These are phyloP conservation scores for Ochotona princeps DNA, from an alignment of 2,113 vertebrate species.

Conservation along the genomic window DNA sequence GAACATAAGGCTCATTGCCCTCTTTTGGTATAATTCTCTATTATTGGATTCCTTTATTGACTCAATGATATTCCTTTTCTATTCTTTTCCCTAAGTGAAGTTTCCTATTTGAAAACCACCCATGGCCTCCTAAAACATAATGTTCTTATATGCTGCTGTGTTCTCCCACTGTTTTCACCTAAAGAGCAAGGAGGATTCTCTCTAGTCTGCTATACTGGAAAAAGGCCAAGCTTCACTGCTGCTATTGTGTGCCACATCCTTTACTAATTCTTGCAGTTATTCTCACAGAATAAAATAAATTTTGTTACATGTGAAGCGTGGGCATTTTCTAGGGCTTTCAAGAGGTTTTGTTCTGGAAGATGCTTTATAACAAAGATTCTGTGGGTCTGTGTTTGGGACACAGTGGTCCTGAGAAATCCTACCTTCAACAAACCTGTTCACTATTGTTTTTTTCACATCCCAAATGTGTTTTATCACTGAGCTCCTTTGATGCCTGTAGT, in stretches of 20 bases:
- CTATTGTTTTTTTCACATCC: neutral
- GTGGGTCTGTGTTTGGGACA: neutral
- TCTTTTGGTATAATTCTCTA: conserved; percentile 4
- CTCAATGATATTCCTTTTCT: neutral
- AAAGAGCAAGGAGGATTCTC: neutral
- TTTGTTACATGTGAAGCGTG: conserved; percentile 20
- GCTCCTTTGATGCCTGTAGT: neutral
- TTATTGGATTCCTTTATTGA: neutral
- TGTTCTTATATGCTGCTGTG: neutral
- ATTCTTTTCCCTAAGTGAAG: neutral
- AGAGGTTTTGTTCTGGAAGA: neutral
- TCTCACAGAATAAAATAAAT: conserved; percentile 5
- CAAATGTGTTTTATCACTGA: neutral
- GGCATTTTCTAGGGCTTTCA: neutral
- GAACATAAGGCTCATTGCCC: neutral
- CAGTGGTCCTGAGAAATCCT: neutral
- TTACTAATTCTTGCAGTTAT: neutral
- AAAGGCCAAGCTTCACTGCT: neutral
- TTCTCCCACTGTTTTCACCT: neutral
- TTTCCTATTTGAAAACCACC: neutral
- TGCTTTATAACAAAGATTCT: neutral
- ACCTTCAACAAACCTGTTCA: neutral
- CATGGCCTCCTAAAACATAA: neutral
- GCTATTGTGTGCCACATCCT: neutral
- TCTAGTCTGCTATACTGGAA: neutral